These are phyloP conservation scores for Aleiodes testaceus DNA, from an alignment of 2,888 invertebrate genomes.

Conservation along the genomic window DNA sequence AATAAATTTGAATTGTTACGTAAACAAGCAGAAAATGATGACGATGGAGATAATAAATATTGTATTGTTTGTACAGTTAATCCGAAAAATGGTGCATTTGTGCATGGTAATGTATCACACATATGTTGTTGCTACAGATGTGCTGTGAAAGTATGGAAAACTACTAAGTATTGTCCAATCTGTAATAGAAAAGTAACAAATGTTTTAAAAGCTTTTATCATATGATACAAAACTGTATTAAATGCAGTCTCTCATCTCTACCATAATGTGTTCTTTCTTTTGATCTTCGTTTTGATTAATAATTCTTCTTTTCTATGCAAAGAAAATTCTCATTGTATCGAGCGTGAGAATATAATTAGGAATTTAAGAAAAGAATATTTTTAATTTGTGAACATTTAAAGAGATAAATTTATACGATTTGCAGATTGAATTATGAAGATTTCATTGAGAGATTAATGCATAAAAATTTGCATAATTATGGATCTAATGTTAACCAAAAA, in stretches of 20 bases:
- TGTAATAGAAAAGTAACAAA: constrained; percentile 82
- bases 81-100: constrained; percentile 81
- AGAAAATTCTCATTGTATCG: too few relatives aligned
- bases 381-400: too few relatives aligned
- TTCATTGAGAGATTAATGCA: too few relatives aligned
- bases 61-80: constrained; percentile 79
- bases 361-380: too few relatives aligned
- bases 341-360: too few relatives aligned
- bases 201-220: constrained; percentile 77
- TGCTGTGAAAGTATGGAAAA: constrained; percentile 79
- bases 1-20: constrained; percentile 24
- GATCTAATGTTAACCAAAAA: too few relatives aligned
- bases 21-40: constrained; percentile 26
- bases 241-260: background rate
- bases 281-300: background rate
- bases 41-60: constrained; percentile 65
- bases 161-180: constrained; percentile 79
- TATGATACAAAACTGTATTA: background rate
- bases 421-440: too few relatives aligned
- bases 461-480: too few relatives aligned
- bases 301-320: too few relatives aligned
- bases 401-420: too few relatives aligned
- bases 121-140: constrained; percentile 83
- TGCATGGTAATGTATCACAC: constrained; percentile 80
- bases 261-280: constrained; percentile 23